Evolutionary conservation across 37 sponge, comb jelly and placozoan species (phyloP).

Genomic region (Cladorhizidae sp.): DNA sequence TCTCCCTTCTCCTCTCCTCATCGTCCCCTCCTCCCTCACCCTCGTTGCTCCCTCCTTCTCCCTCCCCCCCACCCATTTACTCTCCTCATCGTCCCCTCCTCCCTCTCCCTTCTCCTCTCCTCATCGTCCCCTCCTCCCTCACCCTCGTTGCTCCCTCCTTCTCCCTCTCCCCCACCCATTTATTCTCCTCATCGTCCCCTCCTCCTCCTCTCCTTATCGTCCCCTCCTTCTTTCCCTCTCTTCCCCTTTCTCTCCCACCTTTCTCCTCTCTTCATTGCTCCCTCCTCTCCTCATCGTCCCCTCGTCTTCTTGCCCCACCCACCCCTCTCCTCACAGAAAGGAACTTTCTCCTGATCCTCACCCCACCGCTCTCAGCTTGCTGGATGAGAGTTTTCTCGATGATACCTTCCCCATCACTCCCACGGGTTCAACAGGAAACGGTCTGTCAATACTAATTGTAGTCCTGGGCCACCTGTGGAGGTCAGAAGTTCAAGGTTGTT

Average conservation of each 20-base stretch:
- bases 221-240: not conserved
- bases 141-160: too few species aligned
- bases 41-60: too few species aligned
- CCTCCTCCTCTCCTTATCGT: not conserved
- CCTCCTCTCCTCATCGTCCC: not conserved
- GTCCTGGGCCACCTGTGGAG: too few species aligned
- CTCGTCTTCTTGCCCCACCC: not conserved
- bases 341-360: conserved; percentile 5
- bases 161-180: too few species aligned
- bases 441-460: too few species aligned
- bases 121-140: too few species aligned
- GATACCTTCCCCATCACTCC: conserved; percentile 9
- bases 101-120: too few species aligned
- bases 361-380: conserved; percentile 31
- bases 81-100: too few species aligned
- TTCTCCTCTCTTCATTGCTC: not conserved
- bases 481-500: too few species aligned
- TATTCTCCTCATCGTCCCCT: too few species aligned
- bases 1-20: too few species aligned
- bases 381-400: conserved; percentile 68
- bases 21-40: not conserved
- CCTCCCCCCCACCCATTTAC: too few species aligned
- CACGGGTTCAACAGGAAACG: conserved; percentile 31
- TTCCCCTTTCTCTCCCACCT: not conserved
- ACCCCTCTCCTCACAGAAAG: not conserved